Conservation (phyloP, 2,113 vertebrate genomes). For the Vulpes ferrilata region DNA sequence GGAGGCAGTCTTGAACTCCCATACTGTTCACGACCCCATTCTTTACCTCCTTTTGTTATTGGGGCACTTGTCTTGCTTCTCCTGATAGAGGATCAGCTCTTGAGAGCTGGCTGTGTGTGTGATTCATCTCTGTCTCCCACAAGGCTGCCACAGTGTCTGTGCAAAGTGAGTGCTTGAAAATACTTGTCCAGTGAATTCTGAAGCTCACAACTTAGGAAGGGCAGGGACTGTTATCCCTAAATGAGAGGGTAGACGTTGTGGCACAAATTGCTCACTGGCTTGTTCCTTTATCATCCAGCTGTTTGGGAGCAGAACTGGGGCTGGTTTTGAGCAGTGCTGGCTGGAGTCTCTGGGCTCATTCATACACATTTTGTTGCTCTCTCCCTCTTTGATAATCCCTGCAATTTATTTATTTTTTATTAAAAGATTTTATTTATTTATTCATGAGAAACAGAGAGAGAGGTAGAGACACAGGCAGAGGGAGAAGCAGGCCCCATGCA, state of each 20-base stretch:
- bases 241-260: not conserved
- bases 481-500: too few species aligned
- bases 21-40: not conserved
- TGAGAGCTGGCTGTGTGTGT: not conserved
- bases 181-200: not conserved
- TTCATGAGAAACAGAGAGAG: too few species aligned
- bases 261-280: not conserved
- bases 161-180: conserved; percentile 39
- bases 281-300: fast-evolving
- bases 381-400: not conserved
- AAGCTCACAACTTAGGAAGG: not conserved
- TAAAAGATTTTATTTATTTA: not conserved
- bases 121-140: not conserved
- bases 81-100: not conserved
- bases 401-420: not conserved
- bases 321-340: not conserved
- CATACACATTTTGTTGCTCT: not conserved
- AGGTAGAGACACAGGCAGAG: too few species aligned
- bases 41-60: not conserved
- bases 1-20: not conserved
- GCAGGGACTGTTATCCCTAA: not conserved
- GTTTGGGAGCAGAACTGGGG: not conserved
- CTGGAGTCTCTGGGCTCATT: not conserved
- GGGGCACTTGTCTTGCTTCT: not conserved
- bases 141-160: not conserved